Percentiles rank a stretch among this genome's conserved stretches.
phyloP scores from a whole-genome alignment of 2,797 vertebrate genomes.

The Discoglossus pictus region DNA sequence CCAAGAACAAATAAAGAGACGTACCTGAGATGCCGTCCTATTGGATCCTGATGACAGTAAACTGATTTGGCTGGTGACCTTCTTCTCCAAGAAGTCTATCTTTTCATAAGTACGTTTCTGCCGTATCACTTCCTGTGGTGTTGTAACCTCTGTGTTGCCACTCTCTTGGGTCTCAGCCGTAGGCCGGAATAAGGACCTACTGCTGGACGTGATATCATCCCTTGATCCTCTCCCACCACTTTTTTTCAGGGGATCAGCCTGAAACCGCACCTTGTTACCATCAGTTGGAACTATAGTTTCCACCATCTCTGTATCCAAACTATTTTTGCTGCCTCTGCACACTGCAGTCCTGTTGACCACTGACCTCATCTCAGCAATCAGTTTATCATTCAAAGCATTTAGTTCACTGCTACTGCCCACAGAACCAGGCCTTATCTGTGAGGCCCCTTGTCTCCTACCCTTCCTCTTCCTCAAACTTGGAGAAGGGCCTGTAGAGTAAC shows the following conservation, averaged over 20 bases:
- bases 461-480: conserved; percentile 84
- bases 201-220: conserved; percentile 72
- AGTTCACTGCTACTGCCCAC: conserved; percentile 86
- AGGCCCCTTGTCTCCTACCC: conserved; percentile 71
- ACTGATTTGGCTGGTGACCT: conserved; percentile 74
- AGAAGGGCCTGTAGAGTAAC: conserved; percentile 88
- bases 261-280: conserved; percentile 72
- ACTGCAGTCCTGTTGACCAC: conserved; percentile 85
- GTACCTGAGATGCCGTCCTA: conserved; percentile 79
- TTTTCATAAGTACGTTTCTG: conserved; percentile 91
- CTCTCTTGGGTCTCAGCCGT: conserved; percentile 58
- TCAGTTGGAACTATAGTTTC: conserved; percentile 63
- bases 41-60: conserved; percentile 73
- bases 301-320: conserved; percentile 71
- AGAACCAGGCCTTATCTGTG: conserved; percentile 78
- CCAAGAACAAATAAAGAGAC: no score
- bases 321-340: conserved; percentile 78
- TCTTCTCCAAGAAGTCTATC: conserved; percentile 87
- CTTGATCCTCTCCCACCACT: conserved; percentile 70
- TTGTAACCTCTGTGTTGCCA: conserved; percentile 53
- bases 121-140: conserved; percentile 70
- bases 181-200: conserved; percentile 69
- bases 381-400: conserved; percentile 80
- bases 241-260: conserved; percentile 75
- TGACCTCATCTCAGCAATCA: conserved; percentile 88